Evolutionary conservation across 2,888 invertebrate species (phyloP), one percentile per base, ranked within the genome.

Genomic region (Hylaea fasciaria): DNA sequence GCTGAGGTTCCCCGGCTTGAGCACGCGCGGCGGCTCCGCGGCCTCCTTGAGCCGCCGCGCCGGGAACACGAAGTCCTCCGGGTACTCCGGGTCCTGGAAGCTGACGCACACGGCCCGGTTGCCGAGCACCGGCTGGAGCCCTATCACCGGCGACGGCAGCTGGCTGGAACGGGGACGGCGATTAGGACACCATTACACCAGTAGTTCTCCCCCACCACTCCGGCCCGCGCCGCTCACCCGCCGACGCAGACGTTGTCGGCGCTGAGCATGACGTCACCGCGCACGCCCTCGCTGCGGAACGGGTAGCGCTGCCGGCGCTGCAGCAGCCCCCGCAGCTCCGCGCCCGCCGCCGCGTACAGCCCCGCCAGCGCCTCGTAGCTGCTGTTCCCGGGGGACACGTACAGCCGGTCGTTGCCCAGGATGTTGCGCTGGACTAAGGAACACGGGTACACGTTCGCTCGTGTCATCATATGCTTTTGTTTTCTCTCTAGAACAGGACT

Each of bases 341-440:
- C 61, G 0, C 81, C 85, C 0, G 83, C 84, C 46, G 74, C 85
- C 57, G 71, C 64, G 85, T 97, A 97, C 17, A 98, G 89, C 5
- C 94, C 95, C 57, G 93, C 93, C 43, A 98, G 81, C 77, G 95
- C 94, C 53, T 93, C 92, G 84, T 95, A 97, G 40, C 95, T 94
- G 2, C 91, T 84, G 87, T 97, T 97, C 14, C 93, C 93, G 0
- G 94, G 89, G 0, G 95, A 94, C 22, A 99, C 94, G 89, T 99
- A 99, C 35, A 99, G 89, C n/a, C 96, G 93, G 86, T 98, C 98
- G 81, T 96, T 95, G 0, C 99, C 99, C 64, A 95, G 94, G 55
- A 96, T 93, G 90, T 99, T 99, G 54, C 99, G 94, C 67, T 93
- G 94, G 52, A 84, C 95, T 96, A 76, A 9, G 48, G 13, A 40